Evolutionary conservation across 2,113 vertebrate species (phyloP).

Genomic region (Bufo bufo): DNA sequence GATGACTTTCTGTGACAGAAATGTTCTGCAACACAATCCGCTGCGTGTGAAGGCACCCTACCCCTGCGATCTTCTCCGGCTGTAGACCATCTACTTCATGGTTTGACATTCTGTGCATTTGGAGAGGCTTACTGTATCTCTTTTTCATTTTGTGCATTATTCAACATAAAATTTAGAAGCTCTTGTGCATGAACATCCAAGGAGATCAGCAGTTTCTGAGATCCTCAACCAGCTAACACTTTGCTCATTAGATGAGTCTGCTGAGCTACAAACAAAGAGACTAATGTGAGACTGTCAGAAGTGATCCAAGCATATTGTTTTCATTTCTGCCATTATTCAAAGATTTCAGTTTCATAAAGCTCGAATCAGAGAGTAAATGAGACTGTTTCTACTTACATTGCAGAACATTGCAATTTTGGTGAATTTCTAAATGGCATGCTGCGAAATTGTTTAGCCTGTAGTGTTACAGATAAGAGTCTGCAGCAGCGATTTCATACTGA

Average conservation of each 20-base stretch:
- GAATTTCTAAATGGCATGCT: conserved; percentile 46
- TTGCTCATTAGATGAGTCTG: conserved; percentile 31
- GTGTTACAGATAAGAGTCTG: conserved; percentile 28
- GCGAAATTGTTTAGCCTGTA: conserved; percentile 45
- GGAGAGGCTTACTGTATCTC: background rate
- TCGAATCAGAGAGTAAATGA: conserved; percentile 32
- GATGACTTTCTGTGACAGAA: no score
- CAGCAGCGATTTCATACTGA: conserved; percentile 30
- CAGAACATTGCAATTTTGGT: conserved; percentile 39
- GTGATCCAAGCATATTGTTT: conserved; percentile 15
- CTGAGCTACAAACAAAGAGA: background rate
- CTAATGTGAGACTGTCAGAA: background rate
- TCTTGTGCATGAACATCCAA: background rate
- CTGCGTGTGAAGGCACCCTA: no score
- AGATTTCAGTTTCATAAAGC: conserved; percentile 36
- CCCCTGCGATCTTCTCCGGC: no score
- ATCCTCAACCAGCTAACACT: background rate
- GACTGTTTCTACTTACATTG: conserved; percentile 44
- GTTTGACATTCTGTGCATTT: background rate
- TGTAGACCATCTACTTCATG: no score
- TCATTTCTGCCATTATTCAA: conserved; percentile 37
- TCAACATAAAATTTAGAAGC: background rate
- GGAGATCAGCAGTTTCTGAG: conserved; percentile 4
- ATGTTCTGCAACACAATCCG: no score
- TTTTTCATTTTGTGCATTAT: background rate